These are phyloP conservation scores for Melinaea menophilus DNA, from an alignment of 2,888 invertebrate species.

Conservation along the genomic window DNA sequence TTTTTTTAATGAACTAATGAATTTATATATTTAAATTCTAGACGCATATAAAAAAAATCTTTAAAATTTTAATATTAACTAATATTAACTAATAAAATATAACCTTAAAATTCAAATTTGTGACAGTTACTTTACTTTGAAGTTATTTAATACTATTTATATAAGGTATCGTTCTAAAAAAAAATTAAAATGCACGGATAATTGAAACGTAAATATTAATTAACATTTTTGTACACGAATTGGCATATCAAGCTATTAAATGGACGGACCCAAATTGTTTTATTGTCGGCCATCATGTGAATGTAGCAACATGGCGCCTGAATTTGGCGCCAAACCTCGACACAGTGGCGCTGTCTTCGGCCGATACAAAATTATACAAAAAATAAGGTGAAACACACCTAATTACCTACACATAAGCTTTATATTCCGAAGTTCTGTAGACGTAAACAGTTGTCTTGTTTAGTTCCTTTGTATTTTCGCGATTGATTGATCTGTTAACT, in stretches of 20 bases:
- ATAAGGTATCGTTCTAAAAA: neutral
- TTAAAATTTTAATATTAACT: too few species aligned
- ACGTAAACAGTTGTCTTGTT: conserved; percentile 36
- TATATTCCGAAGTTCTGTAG: conserved; percentile 22
- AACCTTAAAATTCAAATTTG: too few species aligned
- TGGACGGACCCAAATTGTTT: conserved; percentile 55
- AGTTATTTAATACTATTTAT: conserved; percentile 3
- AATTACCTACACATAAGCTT: conserved; percentile 23
- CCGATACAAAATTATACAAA: conserved; percentile 21
- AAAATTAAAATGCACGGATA: too few species aligned
- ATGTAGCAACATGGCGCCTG: conserved; percentile 61
- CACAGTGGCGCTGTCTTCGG: conserved; percentile 38
- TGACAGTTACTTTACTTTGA: too few species aligned
- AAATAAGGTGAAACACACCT: conserved; percentile 28
- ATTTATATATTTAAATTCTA: too few species aligned
- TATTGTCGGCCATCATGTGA: conserved; percentile 63
- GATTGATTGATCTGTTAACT: conserved; percentile 36
- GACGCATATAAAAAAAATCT: too few species aligned
- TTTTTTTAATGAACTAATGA: too few species aligned
- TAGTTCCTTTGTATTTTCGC: conserved; percentile 36
- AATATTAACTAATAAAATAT: too few species aligned
- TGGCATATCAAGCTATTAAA: conserved; percentile 30
- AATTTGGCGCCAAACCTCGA: conserved; percentile 60
- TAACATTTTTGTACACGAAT: conserved; percentile 18
- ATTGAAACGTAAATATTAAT: conserved; percentile 11